Evolutionary conservation across 2,797 vertebrate genomes (phyloP).

Genomic region (Rhinella marina): DNA sequence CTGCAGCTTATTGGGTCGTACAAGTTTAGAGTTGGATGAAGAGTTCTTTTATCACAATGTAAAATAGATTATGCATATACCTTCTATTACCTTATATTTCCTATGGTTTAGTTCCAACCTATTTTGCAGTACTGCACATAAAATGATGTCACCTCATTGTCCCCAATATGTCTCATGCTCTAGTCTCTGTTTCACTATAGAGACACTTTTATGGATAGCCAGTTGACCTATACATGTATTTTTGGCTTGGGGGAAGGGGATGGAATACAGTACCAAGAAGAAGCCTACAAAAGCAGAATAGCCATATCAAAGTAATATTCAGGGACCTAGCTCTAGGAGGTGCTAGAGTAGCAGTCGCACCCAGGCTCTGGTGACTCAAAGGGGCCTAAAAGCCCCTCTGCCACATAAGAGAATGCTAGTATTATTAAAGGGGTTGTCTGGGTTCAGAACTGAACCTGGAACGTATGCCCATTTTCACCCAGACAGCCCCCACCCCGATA

Average conservation of each 20-base stretch:
- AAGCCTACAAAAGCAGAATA: background rate
- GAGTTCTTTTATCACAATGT: background rate
- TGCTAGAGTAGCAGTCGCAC: background rate
- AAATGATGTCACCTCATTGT: background rate
- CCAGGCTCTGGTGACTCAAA: background rate
- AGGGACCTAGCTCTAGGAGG: too few relatives aligned
- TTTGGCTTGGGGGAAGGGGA: background rate
- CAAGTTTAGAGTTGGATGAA: background rate
- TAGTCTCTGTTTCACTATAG: background rate
- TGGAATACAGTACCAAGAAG: too few relatives aligned
- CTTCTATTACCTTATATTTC: background rate
- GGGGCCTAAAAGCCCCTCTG: background rate
- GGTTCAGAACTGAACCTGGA: too few relatives aligned
- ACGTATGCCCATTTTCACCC: too few relatives aligned
- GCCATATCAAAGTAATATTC: background rate
- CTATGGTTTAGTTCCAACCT: background rate
- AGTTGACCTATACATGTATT: background rate
- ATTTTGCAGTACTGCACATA: background rate
- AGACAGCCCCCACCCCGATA: too few relatives aligned
- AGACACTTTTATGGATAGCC: background rate
- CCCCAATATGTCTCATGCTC: background rate
- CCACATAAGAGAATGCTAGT: background rate
- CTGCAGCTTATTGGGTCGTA: background rate
- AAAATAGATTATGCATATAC: background rate
- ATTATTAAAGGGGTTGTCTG: too few relatives aligned